Conservation (phyloP, 1,140 invertebrate species). For the Augochlora pura region DNA sequence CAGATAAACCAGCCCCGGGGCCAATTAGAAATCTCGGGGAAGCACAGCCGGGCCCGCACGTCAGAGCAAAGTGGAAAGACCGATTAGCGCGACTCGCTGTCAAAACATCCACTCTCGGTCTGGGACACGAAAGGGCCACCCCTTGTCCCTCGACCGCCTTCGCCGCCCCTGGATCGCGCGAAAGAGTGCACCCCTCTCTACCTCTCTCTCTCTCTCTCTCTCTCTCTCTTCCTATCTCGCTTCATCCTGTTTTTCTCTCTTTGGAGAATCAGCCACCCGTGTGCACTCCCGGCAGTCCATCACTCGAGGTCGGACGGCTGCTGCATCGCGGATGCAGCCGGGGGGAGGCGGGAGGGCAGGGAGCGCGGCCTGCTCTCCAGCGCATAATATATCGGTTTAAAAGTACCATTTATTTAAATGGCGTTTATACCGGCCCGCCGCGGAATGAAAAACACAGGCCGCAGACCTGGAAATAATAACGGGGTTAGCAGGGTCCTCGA, state of each 20-base stretch:
- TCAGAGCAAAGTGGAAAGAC: constrained; percentile 73
- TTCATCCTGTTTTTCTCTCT: not conserved
- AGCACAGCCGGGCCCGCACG: constrained; percentile 57
- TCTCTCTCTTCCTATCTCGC: not conserved
- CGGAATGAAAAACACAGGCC: constrained; percentile 72
- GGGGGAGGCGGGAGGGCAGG: constrained; percentile 6
- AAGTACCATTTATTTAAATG: constrained; percentile 79
- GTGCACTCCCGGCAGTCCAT: constrained; percentile 73
- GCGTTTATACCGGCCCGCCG: constrained; percentile 70
- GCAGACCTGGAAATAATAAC: constrained; percentile 75
- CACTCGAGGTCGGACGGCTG: constrained; percentile 67
- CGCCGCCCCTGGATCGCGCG: constrained; percentile 13
- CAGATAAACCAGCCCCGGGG: constrained; percentile 24
- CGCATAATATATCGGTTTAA: constrained; percentile 79
- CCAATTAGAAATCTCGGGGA: constrained; percentile 59
- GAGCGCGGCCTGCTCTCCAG: constrained; percentile 41
- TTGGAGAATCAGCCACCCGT: constrained; percentile 72
- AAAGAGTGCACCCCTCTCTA: constrained; percentile 43
- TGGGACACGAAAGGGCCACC: constrained; percentile 35
- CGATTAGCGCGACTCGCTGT: constrained; percentile 78
- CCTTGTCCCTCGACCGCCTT: not conserved
- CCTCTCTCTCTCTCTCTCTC: constrained; percentile 59
- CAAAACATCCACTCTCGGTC: constrained; percentile 73
- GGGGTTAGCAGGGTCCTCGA: constrained; percentile 73
- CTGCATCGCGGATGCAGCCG: constrained; percentile 24